Evolutionary conservation across 2,888 invertebrate species (phyloP).

Genomic region (Rhyacophila evoluta): DNA sequence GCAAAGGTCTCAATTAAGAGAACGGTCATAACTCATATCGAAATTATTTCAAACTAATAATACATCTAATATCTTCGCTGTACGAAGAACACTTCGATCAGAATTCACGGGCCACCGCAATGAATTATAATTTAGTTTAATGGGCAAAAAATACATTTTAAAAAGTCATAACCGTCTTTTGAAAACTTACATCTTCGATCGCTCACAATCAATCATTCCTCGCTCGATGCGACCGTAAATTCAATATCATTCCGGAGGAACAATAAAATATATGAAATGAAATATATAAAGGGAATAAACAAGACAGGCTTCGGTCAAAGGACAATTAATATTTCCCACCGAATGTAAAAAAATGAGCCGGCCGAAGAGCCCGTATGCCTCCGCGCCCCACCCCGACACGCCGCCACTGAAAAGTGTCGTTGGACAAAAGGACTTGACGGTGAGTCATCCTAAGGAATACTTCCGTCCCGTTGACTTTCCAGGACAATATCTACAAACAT

Average conservation of each 20-base stretch:
- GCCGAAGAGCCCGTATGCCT: neutral
- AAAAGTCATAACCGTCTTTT: neutral
- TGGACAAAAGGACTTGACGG: conserved; percentile 23
- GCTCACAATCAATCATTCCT: neutral
- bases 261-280: neutral
- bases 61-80: neutral
- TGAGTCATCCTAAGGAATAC: conserved; percentile 36
- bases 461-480: conserved; percentile 19
- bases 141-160: conserved; percentile 5
- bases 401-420: conserved; percentile 14
- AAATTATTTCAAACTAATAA: neutral
- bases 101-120: neutral
- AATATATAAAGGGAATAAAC: neutral
- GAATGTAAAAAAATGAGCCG: conserved; percentile 29
- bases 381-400: neutral
- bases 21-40: neutral
- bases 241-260: neutral
- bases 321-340: conserved; percentile 48
- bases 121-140: neutral
- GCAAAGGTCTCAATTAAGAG: neutral
- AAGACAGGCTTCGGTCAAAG: conserved; percentile 27
- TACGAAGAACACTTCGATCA: neutral
- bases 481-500: too few relatives aligned
- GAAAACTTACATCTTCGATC: neutral
- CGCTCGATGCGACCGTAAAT: neutral